A percentile compares a stretch with the other conserved stretches of the same genome.
Evolutionary conservation across 2,113 vertebrate species (phyloP).

Genomic region (Mystacornis crossleyi): DNA sequence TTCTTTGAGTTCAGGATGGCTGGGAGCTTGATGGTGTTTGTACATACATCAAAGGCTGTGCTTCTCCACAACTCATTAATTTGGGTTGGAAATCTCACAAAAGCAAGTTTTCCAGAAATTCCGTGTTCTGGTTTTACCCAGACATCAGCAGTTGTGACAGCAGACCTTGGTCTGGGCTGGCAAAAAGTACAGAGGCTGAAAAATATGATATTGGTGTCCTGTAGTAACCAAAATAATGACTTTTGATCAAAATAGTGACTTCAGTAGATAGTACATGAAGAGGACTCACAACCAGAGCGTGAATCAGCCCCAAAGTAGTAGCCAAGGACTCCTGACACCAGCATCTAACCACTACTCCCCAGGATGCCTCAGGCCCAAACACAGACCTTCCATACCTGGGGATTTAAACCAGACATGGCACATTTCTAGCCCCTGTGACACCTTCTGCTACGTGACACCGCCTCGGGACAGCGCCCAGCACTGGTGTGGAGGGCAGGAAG

Average conservation of each 20-base stretch:
- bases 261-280: background rate
- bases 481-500: background rate
- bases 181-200: background rate
- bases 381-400: background rate
- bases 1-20: conserved; percentile 34
- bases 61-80: conserved; percentile 29
- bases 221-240: background rate
- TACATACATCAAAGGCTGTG: conserved; percentile 28
- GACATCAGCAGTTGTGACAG: background rate
- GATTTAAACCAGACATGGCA: background rate
- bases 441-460: background rate
- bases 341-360: background rate
- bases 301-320: background rate
- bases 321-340: background rate
- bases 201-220: background rate
- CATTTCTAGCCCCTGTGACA: background rate
- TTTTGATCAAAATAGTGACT: background rate
- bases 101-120: conserved; percentile 26
- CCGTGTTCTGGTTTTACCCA: background rate
- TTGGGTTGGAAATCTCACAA: conserved; percentile 45
- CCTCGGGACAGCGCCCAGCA: background rate
- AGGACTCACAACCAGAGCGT: background rate
- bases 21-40: background rate
- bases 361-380: background rate
- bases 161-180: background rate